phyloP scores from a whole-genome alignment of 1,140 invertebrate species.

The Atta colombica region DNA sequence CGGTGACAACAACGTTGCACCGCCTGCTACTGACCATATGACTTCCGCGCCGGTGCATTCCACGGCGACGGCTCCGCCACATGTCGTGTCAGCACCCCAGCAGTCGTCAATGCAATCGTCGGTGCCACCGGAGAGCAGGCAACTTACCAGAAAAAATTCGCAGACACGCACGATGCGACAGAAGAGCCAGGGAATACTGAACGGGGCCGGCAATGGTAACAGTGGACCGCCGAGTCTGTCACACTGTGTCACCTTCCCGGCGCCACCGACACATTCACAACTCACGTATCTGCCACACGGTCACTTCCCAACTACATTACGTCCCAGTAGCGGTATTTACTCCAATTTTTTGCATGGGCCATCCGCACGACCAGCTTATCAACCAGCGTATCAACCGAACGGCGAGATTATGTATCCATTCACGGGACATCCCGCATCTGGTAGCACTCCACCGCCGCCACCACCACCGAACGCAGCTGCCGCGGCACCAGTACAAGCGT shows the following conservation, averaged over 20 bases:
- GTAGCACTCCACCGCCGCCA: conserved; percentile 82
- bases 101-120: conserved; percentile 72
- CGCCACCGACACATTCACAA: conserved; percentile 82
- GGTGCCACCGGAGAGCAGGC: conserved; percentile 76
- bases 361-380: conserved; percentile 85
- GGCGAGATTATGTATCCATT: conserved; percentile 87
- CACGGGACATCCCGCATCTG: conserved; percentile 85
- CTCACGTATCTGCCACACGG: conserved; percentile 84
- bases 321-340: conserved; percentile 83
- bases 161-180: conserved; percentile 82
- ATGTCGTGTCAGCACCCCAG: conserved; percentile 70
- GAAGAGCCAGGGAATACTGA: conserved; percentile 83
- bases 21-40: conserved; percentile 78
- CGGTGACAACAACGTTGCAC: conserved; percentile 61
- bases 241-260: conserved; percentile 79
- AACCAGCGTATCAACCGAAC: conserved; percentile 83
- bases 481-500: conserved; percentile 83
- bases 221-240: conserved; percentile 73
- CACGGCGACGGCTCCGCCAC: conserved; percentile 76
- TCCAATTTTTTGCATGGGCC: conserved; percentile 85
- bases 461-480: conserved; percentile 83
- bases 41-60: conserved; percentile 83
- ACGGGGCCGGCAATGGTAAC: conserved; percentile 79
- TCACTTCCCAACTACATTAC: conserved; percentile 82
- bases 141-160: conserved; percentile 78